Conservation (phyloP, 2,113 vertebrate species). For the Forbesichthys agassizii region DNA sequence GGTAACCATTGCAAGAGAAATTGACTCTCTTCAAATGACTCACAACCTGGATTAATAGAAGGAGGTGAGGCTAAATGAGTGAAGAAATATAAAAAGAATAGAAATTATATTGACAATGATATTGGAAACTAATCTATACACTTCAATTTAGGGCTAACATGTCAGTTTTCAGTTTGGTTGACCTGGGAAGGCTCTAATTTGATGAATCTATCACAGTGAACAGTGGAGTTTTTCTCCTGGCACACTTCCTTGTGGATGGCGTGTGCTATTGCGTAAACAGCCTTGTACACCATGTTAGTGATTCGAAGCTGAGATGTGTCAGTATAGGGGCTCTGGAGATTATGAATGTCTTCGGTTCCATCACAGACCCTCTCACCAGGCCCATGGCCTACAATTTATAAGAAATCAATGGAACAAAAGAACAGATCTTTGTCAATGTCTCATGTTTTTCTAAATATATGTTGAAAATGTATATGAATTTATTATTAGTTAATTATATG, state of each 20-base stretch:
- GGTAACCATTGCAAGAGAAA: constrained; percentile 62
- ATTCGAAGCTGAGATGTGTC: constrained; percentile 71
- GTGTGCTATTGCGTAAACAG: constrained; percentile 72
- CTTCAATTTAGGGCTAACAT: background rate
- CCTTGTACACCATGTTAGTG: constrained; percentile 75
- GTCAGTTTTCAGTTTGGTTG: background rate
- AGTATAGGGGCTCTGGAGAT: constrained; percentile 56
- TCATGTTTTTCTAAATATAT: too few species aligned
- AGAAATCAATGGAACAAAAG: background rate
- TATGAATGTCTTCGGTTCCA: constrained; percentile 58
- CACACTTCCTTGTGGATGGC: constrained; percentile 61
- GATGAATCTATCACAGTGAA: constrained; percentile 45
- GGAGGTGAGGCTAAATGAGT: background rate
- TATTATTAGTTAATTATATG: too few species aligned
- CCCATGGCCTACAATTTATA: constrained; percentile 2
- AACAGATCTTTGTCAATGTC: too few species aligned
- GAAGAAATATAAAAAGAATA: background rate
- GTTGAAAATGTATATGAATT: too few species aligned
- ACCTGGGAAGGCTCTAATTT: constrained; percentile 58
- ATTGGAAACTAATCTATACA: background rate
- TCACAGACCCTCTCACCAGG: constrained; percentile 40
- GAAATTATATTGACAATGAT: background rate
- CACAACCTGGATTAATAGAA: constrained; percentile 45
- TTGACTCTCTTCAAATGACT: constrained; percentile 56
- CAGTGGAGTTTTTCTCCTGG: constrained; percentile 24